Evolutionary conservation across 2,797 vertebrate genomes (phyloP), one percentile per base, ranked within the genome.

Genomic region (Prionace glauca): DNA sequence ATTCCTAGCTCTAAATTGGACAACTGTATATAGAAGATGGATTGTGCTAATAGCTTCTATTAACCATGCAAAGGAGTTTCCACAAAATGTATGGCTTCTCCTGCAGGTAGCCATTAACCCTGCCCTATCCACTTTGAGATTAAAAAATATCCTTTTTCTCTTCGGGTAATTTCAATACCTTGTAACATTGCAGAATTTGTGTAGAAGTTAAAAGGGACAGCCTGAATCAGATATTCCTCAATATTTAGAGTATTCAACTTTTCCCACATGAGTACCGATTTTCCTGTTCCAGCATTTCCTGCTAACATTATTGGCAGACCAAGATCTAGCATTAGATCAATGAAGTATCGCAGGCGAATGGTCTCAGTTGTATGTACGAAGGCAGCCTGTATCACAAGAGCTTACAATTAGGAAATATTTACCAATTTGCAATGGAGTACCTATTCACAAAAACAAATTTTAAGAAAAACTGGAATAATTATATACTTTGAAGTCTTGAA

Each of bases 131-230:
- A 90, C 56, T 12, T n/a, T 67, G n/a, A 69, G 50, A 56, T 56
- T 62, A 62, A 92, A 36, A 67, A 67, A 36, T 16, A 36, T 36
- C 32, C 26, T 9, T 56, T 2, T 29, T 90, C 29, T 56, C 24
- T 18, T 90, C n/a, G 32, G 60, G 32, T 65, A 32, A 65, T 67
- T 92, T 67, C 8, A 62, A 24, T 96, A 98, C 98, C 97, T 96
- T 98, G 98, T 95, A 98, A 96, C 98, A 98, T 98, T 96, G 97
- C 98, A 0, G 98, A 98, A 90, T 97, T 98, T 0, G 98, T 98
- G 96, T 98, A 98, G 97, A 98, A 98, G 96, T 98, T 98, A 95
- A 98, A 98, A 24, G 98, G 98, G 95, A 98, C 97, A 0, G 97
- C 96, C 96, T 98, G 97, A 90, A 98, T 97, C 0, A 97, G 11